These are phyloP conservation scores for Trinorchestia longiramus DNA, from an alignment of 1,140 invertebrate genomes.

Conservation along the genomic window DNA sequence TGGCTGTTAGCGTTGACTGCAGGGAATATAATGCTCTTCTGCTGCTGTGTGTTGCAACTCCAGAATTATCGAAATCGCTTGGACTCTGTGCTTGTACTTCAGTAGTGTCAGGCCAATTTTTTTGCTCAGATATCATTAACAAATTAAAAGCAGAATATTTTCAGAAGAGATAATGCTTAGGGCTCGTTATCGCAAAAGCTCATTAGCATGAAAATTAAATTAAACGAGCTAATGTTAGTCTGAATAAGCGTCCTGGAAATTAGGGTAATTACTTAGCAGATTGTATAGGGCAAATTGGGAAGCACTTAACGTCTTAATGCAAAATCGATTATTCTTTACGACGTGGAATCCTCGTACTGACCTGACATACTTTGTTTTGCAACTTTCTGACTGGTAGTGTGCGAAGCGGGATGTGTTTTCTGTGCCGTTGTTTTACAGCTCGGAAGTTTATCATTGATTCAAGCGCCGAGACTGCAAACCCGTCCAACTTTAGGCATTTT, in stretches of 20 bases:
- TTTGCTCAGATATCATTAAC: not conserved
- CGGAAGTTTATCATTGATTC: not conserved
- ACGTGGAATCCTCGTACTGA: not conserved
- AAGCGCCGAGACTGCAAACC: not conserved
- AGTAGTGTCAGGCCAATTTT: not conserved
- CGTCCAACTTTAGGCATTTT: not conserved
- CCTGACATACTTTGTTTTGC: not conserved
- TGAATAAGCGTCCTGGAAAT: constrained; percentile 3
- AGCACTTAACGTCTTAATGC: constrained; percentile 28
- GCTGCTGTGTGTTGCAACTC: not conserved
- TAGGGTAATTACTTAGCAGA: constrained; percentile 38
- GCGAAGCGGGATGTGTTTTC: not conserved
- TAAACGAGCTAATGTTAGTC: not conserved
- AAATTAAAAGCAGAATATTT: not conserved
- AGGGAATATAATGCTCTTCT: too few species aligned
- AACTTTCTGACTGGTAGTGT: not conserved
- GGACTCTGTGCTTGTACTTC: not conserved
- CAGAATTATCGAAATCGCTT: not conserved
- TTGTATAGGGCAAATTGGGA: constrained; percentile 25
- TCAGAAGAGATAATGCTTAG: not conserved
- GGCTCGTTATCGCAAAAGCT: not conserved
- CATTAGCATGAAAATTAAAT: constrained; percentile 32
- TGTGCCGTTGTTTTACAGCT: not conserved
- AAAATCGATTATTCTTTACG: constrained; percentile 31
- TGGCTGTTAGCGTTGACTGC: too few species aligned